phyloP scores from a whole-genome alignment of 2,113 vertebrate species.

The Corythaixoides concolor region DNA sequence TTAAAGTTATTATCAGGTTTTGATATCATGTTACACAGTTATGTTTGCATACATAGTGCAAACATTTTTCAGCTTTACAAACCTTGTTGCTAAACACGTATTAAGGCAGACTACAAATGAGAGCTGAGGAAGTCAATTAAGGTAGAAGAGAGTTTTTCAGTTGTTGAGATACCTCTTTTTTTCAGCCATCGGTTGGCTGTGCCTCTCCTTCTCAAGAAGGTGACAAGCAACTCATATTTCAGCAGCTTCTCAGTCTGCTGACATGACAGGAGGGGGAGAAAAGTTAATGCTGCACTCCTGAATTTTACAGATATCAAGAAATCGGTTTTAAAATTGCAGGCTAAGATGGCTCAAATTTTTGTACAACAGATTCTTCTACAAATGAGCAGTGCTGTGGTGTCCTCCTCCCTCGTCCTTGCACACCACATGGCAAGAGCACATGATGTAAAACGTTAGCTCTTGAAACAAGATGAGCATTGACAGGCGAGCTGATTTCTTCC shows the following conservation, averaged over 20 bases:
- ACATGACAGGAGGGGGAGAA: neutral
- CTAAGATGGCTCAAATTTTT: neutral
- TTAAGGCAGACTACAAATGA: neutral
- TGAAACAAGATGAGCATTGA: neutral
- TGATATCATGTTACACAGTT: neutral
- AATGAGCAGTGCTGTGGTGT: neutral
- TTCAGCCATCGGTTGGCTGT: neutral
- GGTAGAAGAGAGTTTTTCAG: neutral
- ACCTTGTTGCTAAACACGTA: neutral
- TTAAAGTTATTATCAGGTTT: conserved; percentile 5
- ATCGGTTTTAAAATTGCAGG: neutral
- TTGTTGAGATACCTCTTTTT: neutral
- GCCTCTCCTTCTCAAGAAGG: neutral
- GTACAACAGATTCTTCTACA: neutral
- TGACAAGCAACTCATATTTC: neutral
- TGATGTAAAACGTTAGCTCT: neutral
- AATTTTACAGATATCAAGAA: neutral
- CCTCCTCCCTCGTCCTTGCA: neutral
- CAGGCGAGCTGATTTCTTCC: neutral
- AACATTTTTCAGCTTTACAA: neutral
- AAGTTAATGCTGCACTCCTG: neutral
- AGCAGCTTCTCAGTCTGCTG: neutral
- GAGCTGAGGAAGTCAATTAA: neutral
- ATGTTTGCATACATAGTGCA: neutral
- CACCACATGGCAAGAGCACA: neutral